Evolutionary conservation across 35 echinoderm and acorn worm species (phyloP), one percentile per base, ranked within the genome.

Genomic region (Amphiura filiformis): DNA sequence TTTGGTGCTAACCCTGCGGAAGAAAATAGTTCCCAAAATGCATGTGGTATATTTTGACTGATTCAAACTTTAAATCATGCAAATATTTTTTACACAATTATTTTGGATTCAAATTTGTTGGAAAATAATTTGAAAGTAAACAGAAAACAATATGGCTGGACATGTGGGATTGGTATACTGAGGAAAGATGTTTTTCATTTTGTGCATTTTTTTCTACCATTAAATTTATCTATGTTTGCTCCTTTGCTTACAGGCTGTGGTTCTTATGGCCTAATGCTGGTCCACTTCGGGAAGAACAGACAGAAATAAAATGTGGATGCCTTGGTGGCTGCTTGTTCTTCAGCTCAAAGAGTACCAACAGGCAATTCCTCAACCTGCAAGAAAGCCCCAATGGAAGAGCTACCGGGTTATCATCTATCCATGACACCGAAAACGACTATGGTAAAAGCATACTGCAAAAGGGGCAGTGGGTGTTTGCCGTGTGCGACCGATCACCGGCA

Each of bases 291-390:
- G 31, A 75, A 77, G 64, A 37, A n/a, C 33, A 88, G 33, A 86
- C 86, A 81, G 28, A 76, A 26, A 26, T 56, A 70, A 87, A 81
- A 75, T 98, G 96, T 90, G 96, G 96, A 11, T 98, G 96, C 78
- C 96, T 89, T 13, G 96, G 96, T 0, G 96, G 96, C 12, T 98
- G 96, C 75, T 52, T 85, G 7, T 98, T 98, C 79, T 98, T 98
- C 84, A 86, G 76, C 12, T 56, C 87, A 26, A 93, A 90, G 52
- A 61, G 64, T 5, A 65, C 31, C 22, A 90, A 83, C 41, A 84
- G 78, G 34, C 79, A 44, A 28, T 93, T 81, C 95, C 39, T 81
- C 80, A 84, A 65, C 84, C 80, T 89, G 26, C 64, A 26, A 14
- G 47, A 64, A 33, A 18, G 32, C 2, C 52, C 81, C 13, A 32